Evolutionary conservation across 1,140 invertebrate species (phyloP).

Genomic region (Cepaea nemoralis): DNA sequence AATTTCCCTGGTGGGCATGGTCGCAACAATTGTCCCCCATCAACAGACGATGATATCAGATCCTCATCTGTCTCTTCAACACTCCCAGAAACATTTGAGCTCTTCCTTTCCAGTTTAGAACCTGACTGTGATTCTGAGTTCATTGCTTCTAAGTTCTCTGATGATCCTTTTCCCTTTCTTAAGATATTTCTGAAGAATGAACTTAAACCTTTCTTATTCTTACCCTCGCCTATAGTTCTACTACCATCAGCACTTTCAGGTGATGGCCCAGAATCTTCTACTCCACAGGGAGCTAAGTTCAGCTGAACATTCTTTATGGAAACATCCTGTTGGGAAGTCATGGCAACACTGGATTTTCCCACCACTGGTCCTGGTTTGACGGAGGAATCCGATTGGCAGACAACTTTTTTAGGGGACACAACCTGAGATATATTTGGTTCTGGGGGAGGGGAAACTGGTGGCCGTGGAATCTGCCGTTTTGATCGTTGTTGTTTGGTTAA

Average conservation of each 20-base stretch:
- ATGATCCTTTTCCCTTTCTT: constrained; percentile 56
- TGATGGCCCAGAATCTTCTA: constrained; percentile 29
- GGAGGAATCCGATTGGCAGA: constrained; percentile 52
- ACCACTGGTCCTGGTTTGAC: constrained; percentile 64
- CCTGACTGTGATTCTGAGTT: constrained; percentile 50
- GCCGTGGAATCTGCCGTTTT: constrained; percentile 60
- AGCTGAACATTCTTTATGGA: background rate
- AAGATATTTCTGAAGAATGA: constrained; percentile 64
- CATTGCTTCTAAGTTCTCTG: constrained; percentile 43
- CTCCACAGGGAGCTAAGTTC: background rate
- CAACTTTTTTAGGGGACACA: constrained; percentile 38
- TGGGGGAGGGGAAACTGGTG: constrained; percentile 60
- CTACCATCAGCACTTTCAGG: background rate
- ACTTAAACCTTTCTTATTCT: constrained; percentile 56
- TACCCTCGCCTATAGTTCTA: constrained; percentile 33
- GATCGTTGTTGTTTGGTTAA: constrained; percentile 52
- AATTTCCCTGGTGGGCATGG: constrained; percentile 40
- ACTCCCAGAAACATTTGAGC: background rate
- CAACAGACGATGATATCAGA: constrained; percentile 15
- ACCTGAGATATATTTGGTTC: constrained; percentile 39
- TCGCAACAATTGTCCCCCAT: constrained; percentile 4
- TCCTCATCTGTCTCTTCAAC: constrained; percentile 15
- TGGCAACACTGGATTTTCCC: constrained; percentile 51
- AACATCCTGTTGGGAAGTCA: constrained; percentile 39
- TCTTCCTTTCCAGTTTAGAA: constrained; percentile 26